Base-by-base conservation (phyloP, 2,888 invertebrate genomes). In the Brachynemurus nebulosus region DNA sequence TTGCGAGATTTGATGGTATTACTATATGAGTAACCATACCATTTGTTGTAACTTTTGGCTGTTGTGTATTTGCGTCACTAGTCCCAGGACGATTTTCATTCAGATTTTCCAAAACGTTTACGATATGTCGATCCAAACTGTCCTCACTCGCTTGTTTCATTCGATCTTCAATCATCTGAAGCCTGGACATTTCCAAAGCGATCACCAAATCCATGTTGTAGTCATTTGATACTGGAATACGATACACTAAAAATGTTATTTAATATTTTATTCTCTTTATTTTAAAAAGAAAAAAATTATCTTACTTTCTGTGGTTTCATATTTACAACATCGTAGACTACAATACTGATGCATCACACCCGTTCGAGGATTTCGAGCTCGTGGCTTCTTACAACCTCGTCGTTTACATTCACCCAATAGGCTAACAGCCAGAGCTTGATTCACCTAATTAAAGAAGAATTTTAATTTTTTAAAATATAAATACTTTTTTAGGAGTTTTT, bases 121-220 rank as follows among this genome's bases (percentile, higher is more conserved):
- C 51, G 14, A 30, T 30, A n/a, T n/a, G 14, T 30, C 30, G 30
- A 30, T 30, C 30, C 7, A 30, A 30, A 30, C 30, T 30, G 6
- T 30, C 30, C 30, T 44, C 44, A 7, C 35, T 38, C 14, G 38
- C 65, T 58, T 69, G 65, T 50, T 69, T 68, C 56, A 70, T 64
- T 51, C 69, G 61, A 54, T 79, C 78, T 57, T 74, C 72, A 38
- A 77, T 69, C 68, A 74, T 74, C 62, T 78, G 78, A 35, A 79
- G 63, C 12, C 78, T 64, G 1, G 78, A 78, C 77, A 79, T 77
- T 59, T 78, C 78, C 46, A 78, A 57, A 1, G 78, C 78, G 48
- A 78, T 72, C 48, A 77, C 68, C 37, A 78, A 61, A 54, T 79
- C 78, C 67, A 78, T 72, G 53, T 70, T 72, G 54, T 71, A 71